Percentiles rank a stretch among this genome's conserved stretches.
Conservation (phyloP, 2,113 vertebrate genomes). For the Misgurnus mizolepis region DNA sequence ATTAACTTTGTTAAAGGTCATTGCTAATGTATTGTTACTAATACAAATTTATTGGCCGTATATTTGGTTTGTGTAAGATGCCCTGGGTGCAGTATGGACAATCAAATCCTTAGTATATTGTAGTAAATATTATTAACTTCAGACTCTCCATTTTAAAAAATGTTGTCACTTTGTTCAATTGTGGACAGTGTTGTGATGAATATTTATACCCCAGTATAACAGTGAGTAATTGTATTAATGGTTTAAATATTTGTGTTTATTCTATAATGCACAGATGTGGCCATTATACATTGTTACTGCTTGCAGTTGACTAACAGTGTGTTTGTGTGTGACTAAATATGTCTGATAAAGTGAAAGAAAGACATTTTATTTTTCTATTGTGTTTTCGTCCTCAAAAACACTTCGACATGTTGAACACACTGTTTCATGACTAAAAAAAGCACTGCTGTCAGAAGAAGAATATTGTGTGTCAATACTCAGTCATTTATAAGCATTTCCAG, state of each 20-base stretch:
- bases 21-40: neutral
- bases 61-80: neutral
- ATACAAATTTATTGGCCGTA: neutral
- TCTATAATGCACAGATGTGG: neutral
- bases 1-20: constrained; percentile 12
- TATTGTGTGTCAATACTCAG: constrained; percentile 26
- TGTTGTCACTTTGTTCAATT: constrained; percentile 40
- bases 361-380: constrained; percentile 6
- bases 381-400: constrained; percentile 18
- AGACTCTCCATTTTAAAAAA: constrained; percentile 23
- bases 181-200: constrained; percentile 56
- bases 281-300: neutral
- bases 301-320: constrained; percentile 29
- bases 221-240: constrained; percentile 30
- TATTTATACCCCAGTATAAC: constrained; percentile 34
- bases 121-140: neutral
- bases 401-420: constrained; percentile 13
- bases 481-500: constrained; percentile 37
- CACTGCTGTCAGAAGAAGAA: neutral
- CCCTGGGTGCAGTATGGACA: constrained; percentile 21
- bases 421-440: neutral
- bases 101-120: constrained; percentile 8
- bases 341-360: neutral
- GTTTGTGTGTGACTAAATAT: constrained; percentile 23
- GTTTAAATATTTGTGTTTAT: constrained; percentile 22